Percentiles rank a stretch among this genome's conserved stretches.
Evolutionary conservation across 2,797 vertebrate genomes (phyloP).

Genomic region (Mallotus villosus): DNA sequence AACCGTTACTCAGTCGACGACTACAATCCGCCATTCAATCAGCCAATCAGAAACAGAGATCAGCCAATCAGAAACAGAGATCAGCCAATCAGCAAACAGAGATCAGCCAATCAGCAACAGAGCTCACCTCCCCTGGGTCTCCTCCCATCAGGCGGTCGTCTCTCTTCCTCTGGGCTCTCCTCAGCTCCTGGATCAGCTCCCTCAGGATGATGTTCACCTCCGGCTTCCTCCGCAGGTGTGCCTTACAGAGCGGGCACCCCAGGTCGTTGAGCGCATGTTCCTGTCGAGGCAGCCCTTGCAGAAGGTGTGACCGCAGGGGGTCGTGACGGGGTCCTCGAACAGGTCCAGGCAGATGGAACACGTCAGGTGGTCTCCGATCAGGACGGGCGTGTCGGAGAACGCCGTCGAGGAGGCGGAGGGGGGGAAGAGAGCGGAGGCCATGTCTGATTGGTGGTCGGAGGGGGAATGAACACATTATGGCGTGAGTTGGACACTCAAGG

Average conservation of each 20-base stretch:
- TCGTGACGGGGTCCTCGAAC: slow-evolving; percentile 61
- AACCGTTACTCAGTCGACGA: too few relatives aligned
- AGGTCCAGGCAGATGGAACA: slow-evolving; percentile 61
- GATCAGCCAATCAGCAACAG: too few relatives aligned
- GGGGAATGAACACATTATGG: background rate
- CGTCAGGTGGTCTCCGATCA: slow-evolving; percentile 35
- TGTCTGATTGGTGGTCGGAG: slow-evolving; percentile 18
- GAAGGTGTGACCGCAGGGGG: slow-evolving; percentile 66
- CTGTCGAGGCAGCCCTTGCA: slow-evolving; percentile 44
- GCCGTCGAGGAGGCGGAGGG: background rate
- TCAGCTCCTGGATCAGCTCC: slow-evolving; percentile 30
- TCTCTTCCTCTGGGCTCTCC: background rate
- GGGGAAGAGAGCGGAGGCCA: slow-evolving; percentile 17
- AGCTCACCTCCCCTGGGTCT: slow-evolving; percentile 4
- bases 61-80: background rate
- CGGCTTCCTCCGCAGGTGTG: rapidly evolving
- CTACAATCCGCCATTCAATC: slow-evolving; percentile 9
- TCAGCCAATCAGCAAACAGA: background rate
- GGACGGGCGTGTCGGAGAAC: rapidly evolving
- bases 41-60: background rate
- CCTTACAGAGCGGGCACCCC: slow-evolving; percentile 59
- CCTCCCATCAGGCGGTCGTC: background rate
- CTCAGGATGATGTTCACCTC: slow-evolving; percentile 50
- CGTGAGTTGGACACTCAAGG: background rate
- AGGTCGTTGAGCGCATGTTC: rapidly evolving